Base-by-base conservation (phyloP, 2,797 vertebrate genomes). In the Arctocebus calabarensis region DNA sequence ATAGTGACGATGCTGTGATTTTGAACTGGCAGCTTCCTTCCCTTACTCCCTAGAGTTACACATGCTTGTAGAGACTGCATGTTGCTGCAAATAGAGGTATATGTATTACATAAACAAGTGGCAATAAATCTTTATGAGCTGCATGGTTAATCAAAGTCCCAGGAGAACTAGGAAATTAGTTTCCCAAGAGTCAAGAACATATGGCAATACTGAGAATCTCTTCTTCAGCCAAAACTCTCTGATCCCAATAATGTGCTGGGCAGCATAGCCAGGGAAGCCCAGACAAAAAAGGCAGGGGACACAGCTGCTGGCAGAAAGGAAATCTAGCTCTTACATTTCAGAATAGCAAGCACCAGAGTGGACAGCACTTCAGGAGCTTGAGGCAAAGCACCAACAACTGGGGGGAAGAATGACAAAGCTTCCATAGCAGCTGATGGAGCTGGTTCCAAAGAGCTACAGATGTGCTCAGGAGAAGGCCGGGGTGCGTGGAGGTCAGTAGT, bases 151-250 rank as follows among this genome's bases (percentile, higher is more conserved):
- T 74, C 62, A 61, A 9, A 84, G 48, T 94, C 78, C 94, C 64
- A 52, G 68, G 32, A 86, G 64, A 94, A 62, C 73, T 74, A 29
- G 22, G 22, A 32, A 34, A 16, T n/a, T 55, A 37, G 16, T 52
- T 84, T 79, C 9, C 37, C 68, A 66, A 81, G 40, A 29, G 10
- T 22, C 62, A 91, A 77, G 61, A 89, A 88, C 32, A 57, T 48
- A 40, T 0, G 13, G 23, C 32, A 82, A 29, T 8, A 43, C 40
- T 77, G 22, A 68, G 40, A 73, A 45, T 74, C 75, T 27, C 52
- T 82, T 74, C 86, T 95, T 94, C 40, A 19, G 23, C 57, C 40
- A 73, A 88, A 90, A 90, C 40, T 40, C 43, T 43, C 75, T 70
- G 59, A 48, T 27, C 12, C 27, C n/a, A 77, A 4, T 64, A 64